Base-by-base conservation (phyloP, 2,113 vertebrate genomes). In the Microtus richardsoni region DNA sequence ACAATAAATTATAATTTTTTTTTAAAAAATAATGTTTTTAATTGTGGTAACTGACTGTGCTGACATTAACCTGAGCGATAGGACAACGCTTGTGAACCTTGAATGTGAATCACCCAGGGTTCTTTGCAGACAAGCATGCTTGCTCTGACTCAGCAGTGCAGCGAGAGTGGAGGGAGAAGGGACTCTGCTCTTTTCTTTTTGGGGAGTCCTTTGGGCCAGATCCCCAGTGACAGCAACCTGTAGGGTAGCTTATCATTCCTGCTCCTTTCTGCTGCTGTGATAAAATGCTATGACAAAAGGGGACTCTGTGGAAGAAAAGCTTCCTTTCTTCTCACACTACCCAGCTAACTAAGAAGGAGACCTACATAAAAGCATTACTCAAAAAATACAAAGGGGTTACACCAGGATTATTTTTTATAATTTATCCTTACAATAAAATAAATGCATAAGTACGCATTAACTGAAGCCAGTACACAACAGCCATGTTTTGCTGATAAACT, bases 391-490 rank as follows among this genome's bases (percentile, higher is more conserved):
- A 7, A 87, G 21, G 58, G 14, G 60, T 41, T 44, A 77, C 28
- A n/a, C 4, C 30, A 87, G n/a, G 47, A 77, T 52, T 73, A 33
- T 62, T 71, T 54, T 88, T 26, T 71, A 79, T 5, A 77, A 19
- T 58, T 73, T 82, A 95, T 91, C 36, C 17, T 85, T 78, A 78
- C 21, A 62, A 90, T 80, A 93, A 36, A 36, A 3, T 88, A 91
- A 30, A 1, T n/a, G 19, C 47, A 10, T 39, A 49, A 26, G 12
- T 36, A 62, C 22, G 3, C 19, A 36, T n/a, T 86, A 70, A 24
- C 30, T 52, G 33, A 52, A 70, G 52, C 12, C 4, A 85, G 0
- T 22, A 24, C 19, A 86, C 0, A n/a, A 70, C 52, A 52, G 44
- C 30, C 26, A 44, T 7, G 24, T 7, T 68, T 49, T 52, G 12